Base-by-base conservation (phyloP, 1,140 invertebrate species). In the Mycetomoellerius zeteki region DNA sequence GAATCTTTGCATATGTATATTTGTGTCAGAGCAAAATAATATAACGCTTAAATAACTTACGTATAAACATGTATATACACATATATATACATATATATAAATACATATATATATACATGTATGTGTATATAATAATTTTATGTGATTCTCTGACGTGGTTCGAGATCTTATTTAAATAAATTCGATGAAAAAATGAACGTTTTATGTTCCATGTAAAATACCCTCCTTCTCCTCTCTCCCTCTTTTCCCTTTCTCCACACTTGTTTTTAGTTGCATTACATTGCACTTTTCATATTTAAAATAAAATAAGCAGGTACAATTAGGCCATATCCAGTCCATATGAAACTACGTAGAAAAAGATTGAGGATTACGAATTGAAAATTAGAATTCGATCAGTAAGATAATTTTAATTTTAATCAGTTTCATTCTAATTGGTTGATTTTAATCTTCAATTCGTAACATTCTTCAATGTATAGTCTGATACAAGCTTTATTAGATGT, bases 161-260 rank as follows among this genome's bases (percentile, higher is more conserved):
- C 56, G 24, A 81, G n/a, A 50, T 75, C 52, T 73, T 84, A 84
- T 84, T 84, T 84, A 84, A 84, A 73, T 84, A 84, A 71, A 56
- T 56, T 56, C 76, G 19, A 37, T 77, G n/a, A 37, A 80, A 67
- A 37, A 33, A 10, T 67, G 1, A 21, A 67, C 21, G 1, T 73
- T 24, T 14, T 33, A 16, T 65, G 14, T 24, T 16, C 1, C 21
- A 7, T 47, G 21, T 8, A 4, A 37, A 8, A 10, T 12, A 33
- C n/a, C 3, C 19, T 24, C 1, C 14, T 8, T 0, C 6, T 1
- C 7, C 5, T 8, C 43, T 71, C 14, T 21, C 8, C 37, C 43
- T 27, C 12, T 50, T 14, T 14, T 7, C 14, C 12, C 10, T 69
- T 14, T 21, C 4, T 12, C n/a, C n/a, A 12, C 5, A 12, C 21